Conservation (phyloP, 2,797 vertebrate species). For the Ciconia nigra region DNA sequence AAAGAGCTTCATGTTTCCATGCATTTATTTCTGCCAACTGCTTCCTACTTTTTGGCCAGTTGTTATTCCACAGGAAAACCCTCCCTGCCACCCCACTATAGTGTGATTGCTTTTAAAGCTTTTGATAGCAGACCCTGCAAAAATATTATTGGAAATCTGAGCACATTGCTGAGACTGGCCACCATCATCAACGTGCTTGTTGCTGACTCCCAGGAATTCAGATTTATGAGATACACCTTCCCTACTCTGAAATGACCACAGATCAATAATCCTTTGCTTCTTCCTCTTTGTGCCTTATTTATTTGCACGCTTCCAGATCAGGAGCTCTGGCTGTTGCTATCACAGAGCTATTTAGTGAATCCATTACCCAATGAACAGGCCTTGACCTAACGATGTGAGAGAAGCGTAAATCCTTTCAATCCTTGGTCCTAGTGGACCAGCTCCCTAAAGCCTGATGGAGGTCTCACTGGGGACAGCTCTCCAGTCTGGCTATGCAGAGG, state of each 20-base stretch:
- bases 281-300: not conserved
- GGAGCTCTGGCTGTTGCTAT: not conserved
- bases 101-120: not conserved
- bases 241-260: not conserved
- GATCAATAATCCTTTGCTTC: not conserved
- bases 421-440: not conserved
- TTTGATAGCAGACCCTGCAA: not conserved
- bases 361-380: not conserved
- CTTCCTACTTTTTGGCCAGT: not conserved
- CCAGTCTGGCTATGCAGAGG: not conserved
- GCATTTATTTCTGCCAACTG: not conserved
- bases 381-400: not conserved
- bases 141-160: not conserved
- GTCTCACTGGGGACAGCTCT: not conserved
- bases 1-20: not conserved
- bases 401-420: not conserved
- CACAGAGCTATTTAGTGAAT: not conserved
- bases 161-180: not conserved
- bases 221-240: not conserved
- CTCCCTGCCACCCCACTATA: not conserved
- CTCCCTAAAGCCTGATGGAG: not conserved
- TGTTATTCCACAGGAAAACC: not conserved
- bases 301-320: not conserved
- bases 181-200: not conserved
- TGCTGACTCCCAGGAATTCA: not conserved